phyloP scores from a whole-genome alignment of 2,888 invertebrate species.

The Pheosia gnoma region DNA sequence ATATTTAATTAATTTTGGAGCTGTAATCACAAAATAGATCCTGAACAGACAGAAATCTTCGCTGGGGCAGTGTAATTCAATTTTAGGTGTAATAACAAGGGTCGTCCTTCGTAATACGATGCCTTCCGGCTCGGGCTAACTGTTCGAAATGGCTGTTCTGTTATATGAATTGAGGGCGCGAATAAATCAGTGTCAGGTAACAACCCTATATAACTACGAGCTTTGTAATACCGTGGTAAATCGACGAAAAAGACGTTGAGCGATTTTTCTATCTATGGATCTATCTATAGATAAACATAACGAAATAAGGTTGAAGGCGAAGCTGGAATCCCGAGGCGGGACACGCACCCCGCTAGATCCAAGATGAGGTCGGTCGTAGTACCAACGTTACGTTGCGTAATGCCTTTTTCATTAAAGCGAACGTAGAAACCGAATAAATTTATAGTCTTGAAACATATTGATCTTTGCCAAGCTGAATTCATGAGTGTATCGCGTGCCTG shows the following conservation, averaged over 20 bases:
- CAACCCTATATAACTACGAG: conserved; percentile 10
- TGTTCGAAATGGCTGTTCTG: conserved; percentile 35
- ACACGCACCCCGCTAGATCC: neutral
- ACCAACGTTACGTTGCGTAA: neutral
- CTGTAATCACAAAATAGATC: conserved; percentile 14
- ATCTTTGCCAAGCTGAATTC: conserved; percentile 4
- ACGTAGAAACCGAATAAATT: neutral
- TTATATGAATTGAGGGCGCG: conserved; percentile 38
- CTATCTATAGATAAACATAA: too few species aligned
- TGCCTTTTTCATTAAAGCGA: conserved; percentile 1
- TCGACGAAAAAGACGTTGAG: too few species aligned
- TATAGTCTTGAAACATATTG: conserved; percentile 4
- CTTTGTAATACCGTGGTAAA: too few species aligned
- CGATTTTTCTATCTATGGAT: too few species aligned
- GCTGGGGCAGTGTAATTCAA: conserved; percentile 18
- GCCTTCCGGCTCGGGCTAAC: conserved; percentile 9
- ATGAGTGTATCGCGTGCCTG: neutral
- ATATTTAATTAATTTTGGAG: conserved; percentile 9
- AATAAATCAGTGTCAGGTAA: conserved; percentile 42
- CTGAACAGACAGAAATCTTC: conserved; percentile 8
- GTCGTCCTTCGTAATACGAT: conserved; percentile 13
- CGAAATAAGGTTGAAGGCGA: neutral
- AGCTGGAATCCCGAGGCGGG: neutral
- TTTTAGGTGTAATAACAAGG: conserved; percentile 25
- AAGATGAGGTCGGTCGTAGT: neutral